Evolutionary conservation across 2,113 vertebrate species (phyloP).

Genomic region (Picathartes gymnocephalus): DNA sequence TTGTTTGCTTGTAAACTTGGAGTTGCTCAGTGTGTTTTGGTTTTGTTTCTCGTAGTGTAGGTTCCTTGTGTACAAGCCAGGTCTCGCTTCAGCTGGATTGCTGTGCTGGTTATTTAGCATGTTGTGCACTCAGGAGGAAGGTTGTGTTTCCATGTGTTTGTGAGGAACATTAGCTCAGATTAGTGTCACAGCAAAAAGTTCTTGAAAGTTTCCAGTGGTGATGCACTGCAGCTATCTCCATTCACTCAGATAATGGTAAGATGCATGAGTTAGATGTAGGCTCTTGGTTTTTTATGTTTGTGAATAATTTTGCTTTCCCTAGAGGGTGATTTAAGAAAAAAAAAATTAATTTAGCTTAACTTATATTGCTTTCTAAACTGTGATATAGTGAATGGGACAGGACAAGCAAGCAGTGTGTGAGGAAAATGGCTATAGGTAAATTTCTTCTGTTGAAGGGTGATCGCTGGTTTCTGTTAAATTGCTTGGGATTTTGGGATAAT

Average conservation of each 20-base stretch:
- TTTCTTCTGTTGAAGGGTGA: not conserved
- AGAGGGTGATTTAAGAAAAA: not conserved
- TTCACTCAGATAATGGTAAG: constrained; percentile 38
- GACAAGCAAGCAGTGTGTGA: not conserved
- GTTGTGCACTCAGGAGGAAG: not conserved
- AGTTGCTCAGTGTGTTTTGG: constrained; percentile 41
- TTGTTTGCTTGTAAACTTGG: constrained; percentile 50
- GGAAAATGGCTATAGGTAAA: not conserved
- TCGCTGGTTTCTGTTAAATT: not conserved
- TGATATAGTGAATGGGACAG: rapidly evolving
- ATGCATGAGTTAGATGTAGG: not conserved
- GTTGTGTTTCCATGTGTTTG: constrained; percentile 6
- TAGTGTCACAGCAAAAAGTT: not conserved
- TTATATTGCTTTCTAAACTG: not conserved
- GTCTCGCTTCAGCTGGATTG: constrained; percentile 17
- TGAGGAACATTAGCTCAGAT: not conserved
- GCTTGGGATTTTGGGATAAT: not conserved
- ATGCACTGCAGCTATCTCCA: not conserved
- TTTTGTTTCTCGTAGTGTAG: not conserved
- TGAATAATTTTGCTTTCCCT: not conserved
- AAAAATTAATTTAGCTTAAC: not conserved
- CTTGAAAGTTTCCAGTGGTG: not conserved
- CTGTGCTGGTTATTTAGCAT: constrained; percentile 25
- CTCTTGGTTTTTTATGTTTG: not conserved
- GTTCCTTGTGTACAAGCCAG: constrained; percentile 37